These are phyloP conservation scores for Ranitomeya variabilis DNA, from an alignment of 2,113 vertebrate species.

Conservation along the genomic window DNA sequence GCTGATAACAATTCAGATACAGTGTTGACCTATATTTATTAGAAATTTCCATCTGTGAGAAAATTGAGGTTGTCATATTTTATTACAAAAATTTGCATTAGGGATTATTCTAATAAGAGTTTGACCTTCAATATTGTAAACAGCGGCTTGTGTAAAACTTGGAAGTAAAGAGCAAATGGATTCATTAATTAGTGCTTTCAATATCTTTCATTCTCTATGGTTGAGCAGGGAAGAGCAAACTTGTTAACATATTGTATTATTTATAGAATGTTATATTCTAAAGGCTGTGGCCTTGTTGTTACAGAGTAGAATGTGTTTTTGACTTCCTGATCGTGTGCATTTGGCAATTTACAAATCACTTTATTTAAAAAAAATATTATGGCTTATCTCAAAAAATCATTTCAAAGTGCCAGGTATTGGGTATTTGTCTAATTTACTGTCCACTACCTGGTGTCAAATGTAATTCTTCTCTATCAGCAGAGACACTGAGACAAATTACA, in stretches of 20 bases:
- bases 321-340: no score
- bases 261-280: not conserved
- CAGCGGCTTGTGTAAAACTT: constrained; percentile 52
- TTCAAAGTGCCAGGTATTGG: no score
- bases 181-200: constrained; percentile 37
- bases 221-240: constrained; percentile 58
- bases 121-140: constrained; percentile 37
- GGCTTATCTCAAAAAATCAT: no score
- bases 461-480: no score
- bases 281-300: not conserved
- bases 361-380: no score
- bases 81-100: constrained; percentile 32
- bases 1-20: constrained; percentile 16
- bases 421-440: no score
- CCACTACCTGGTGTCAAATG: no score
- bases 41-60: constrained; percentile 25
- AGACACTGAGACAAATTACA: no score
- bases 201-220: constrained; percentile 4
- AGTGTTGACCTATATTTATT: constrained; percentile 33
- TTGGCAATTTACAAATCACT: no score
- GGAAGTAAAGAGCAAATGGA: constrained; percentile 38
- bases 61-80: constrained; percentile 35
- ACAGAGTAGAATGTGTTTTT: not conserved
- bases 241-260: not conserved
- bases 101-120: constrained; percentile 40